Evolutionary conservation across 2,888 invertebrate species (phyloP).

Genomic region (Eupithecia inturbata): DNA sequence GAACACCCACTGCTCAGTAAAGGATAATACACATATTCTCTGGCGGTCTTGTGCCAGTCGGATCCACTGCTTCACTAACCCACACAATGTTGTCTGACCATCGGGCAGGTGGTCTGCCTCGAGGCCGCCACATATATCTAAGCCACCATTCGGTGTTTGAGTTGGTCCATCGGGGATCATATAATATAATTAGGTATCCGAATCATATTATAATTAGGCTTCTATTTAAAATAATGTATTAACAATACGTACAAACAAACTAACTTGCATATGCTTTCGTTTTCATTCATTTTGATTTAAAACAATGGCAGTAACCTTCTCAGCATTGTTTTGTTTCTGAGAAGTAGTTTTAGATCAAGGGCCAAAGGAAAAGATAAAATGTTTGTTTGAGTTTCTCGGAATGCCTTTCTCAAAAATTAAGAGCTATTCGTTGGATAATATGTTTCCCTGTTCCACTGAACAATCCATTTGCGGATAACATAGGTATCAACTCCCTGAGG

Average conservation of each 20-base stretch:
- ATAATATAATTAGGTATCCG: not conserved
- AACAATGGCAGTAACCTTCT: constrained; percentile 15
- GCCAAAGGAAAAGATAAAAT: constrained; percentile 9
- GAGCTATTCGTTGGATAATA: not conserved
- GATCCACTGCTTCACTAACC: too few relatives aligned
- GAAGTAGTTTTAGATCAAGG: constrained; percentile 31
- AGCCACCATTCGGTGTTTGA: too few relatives aligned
- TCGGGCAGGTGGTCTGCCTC: too few relatives aligned
- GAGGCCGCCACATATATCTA: too few relatives aligned
- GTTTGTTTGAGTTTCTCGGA: not conserved
- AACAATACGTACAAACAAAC: constrained; percentile 2
- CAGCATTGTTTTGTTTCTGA: constrained; percentile 22
- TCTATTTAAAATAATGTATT: not conserved
- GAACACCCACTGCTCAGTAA: too few relatives aligned
- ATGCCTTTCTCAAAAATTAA: not conserved
- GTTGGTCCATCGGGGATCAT: too few relatives aligned
- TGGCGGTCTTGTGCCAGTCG: too few relatives aligned
- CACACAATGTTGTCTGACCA: too few relatives aligned
- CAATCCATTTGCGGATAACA: not conserved
- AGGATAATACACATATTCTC: too few relatives aligned
- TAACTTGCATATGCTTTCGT: constrained; percentile 22
- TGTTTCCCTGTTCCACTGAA: not conserved
- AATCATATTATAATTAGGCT: too few relatives aligned
- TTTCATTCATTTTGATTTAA: constrained; percentile 10
- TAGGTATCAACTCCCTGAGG: not conserved